Evolutionary conservation across 2,888 invertebrate genomes (phyloP), one percentile per base, ranked within the genome.

Genomic region (Thymelicus acteon): DNA sequence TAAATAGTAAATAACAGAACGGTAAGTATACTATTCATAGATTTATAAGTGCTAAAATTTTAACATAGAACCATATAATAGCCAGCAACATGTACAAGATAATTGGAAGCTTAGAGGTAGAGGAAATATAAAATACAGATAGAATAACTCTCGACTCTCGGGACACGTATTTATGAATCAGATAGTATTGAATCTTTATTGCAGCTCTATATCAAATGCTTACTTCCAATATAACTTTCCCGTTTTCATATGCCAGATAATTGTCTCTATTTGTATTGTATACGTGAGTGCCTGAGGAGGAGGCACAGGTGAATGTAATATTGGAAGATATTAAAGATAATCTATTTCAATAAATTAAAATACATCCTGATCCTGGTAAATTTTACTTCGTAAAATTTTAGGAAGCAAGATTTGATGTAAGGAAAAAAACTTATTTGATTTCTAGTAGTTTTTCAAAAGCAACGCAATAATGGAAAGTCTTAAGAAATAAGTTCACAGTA

Each of bases 221-320:
- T 71, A 65, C 60, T 66, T 72, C 65, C 61, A 72, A 74, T 75
- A 71, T 64, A 65, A 74, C 77, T 80, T 77, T 75, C 75, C 79
- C 71, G 61, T 77, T 75, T 72, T 75, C 75, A 72, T 76, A 72
- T 68, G 76, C 72, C 73, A 80, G 78, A 79, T 81, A 80, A 82
- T 80, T 79, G 80, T 77, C 74, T 76, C 79, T 73, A 85, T 86
- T 84, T 85, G 81, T 85, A 83, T 78, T 62, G 74, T 68, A 72
- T 62, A 76, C 75, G 71, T 74, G 74, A 44, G 15, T 48, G 44
- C 31, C 12, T 60, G 24, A 15, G 15, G 44, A 44, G 6, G 58
- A 58, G 39, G n/a, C 3, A 6, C 3, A 12, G 8, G 40, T 40
- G 7, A 40, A 40, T 40, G 44, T 44, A 12, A 12, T 12, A 0